Conservation (phyloP, 1,140 invertebrate species). For the Drosophila asahinai region DNA sequence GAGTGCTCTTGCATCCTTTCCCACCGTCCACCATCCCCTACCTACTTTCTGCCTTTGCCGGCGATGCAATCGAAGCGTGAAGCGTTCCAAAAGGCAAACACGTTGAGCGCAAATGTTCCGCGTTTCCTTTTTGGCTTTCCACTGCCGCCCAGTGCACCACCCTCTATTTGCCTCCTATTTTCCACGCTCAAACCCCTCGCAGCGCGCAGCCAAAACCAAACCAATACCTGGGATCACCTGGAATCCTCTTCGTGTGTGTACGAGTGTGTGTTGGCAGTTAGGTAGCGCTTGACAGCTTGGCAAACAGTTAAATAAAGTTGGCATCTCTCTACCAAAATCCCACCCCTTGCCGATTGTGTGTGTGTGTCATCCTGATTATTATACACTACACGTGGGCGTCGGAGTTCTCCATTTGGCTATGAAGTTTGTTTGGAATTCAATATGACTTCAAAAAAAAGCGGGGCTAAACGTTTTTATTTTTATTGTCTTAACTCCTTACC, state of each 20-base stretch:
- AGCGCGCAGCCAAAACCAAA: slow-evolving; percentile 34
- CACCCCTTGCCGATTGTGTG: background rate
- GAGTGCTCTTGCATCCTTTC: slow-evolving; percentile 6
- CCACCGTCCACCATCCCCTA: background rate
- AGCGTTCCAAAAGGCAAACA: slow-evolving; percentile 79
- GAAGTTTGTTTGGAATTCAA: slow-evolving; percentile 23
- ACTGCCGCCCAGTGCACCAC: slow-evolving; percentile 9
- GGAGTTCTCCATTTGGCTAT: slow-evolving; percentile 17
- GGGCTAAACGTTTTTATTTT: slow-evolving; percentile 3
- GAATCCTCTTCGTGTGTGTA: slow-evolving; percentile 34
- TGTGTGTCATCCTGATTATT: slow-evolving; percentile 50
- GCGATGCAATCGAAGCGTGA: slow-evolving; percentile 75
- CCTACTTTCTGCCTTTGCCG: slow-evolving; percentile 34
- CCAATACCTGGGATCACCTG: slow-evolving; percentile 52
- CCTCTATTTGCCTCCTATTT: slow-evolving; percentile 5
- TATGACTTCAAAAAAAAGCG: slow-evolving; percentile 2
- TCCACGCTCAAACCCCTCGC: background rate
- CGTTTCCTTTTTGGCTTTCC: slow-evolving; percentile 75
- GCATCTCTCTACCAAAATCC: slow-evolving; percentile 30
- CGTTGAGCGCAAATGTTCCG: slow-evolving; percentile 79
- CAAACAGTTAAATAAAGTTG: slow-evolving; percentile 83
- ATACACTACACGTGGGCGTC: slow-evolving; percentile 33
- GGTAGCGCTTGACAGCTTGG: slow-evolving; percentile 80
- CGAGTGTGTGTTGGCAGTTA: slow-evolving; percentile 59
- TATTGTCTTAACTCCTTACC: slow-evolving; percentile 3